Evolutionary conservation across 2,113 vertebrate species (phyloP), one percentile per base, ranked within the genome.

Genomic region (Ictalurus furcatus): DNA sequence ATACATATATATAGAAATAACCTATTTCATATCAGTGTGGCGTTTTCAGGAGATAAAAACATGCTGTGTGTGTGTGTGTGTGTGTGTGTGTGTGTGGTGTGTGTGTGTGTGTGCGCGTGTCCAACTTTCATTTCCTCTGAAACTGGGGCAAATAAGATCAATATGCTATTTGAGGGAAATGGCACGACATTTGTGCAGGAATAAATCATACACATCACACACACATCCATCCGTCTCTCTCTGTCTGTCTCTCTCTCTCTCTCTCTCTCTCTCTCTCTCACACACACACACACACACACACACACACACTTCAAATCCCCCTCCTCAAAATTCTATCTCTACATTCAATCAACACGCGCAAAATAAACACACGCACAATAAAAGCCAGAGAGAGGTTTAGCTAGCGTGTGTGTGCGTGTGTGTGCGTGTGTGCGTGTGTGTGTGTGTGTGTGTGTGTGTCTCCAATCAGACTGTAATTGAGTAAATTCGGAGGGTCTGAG

Each of bases 181-280:
- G 59, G 86, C 83, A 92, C 85, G 84, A 82, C 92, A 94, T 93
- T 95, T 94, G 85, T 86, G 94, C 91, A 44, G 90, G 88, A 85
- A 85, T 85, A 73, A 30, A 54, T 56, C 84, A 73, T 44, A 56
- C 65, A 52, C 30, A 85, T 54, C 63, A 69, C 40, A 52, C 40
- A 52, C 25, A 37, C 40, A 65, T n/a, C 6, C 59, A 84, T 28
- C 37, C n/a, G n/a, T 76, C 73, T 40, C 34, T 23, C 19, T 17
- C 37, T 23, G 4, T 16, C 76, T 1, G 34, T 9, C 73, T 2
- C 73, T 4, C 40, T 40, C 11, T 34, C 78, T 4, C 78, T 14
- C 76, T 73, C 71, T 76, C 73, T 76, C 73, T 40, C 34, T 44
- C 40, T 44, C 40, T 5, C 78, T 11, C 78, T 14, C 76, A n/a